A percentile compares a stretch with the other conserved stretches of the same genome.
Evolutionary conservation across 23 tunicate genomes (phyloP).

Genomic region (Corella eumyota): DNA sequence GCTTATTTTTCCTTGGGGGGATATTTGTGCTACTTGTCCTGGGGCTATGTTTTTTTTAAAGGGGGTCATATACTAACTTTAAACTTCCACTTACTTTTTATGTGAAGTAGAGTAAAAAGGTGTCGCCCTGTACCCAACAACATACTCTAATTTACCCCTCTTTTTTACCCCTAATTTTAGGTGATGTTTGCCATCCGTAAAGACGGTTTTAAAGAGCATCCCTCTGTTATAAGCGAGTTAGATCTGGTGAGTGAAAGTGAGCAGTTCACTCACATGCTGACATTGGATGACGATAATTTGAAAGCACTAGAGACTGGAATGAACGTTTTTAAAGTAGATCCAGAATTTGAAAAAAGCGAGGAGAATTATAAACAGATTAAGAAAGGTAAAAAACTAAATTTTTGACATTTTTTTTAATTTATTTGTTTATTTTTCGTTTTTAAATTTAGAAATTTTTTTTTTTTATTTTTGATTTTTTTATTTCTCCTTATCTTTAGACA

Average conservation of each 20-base stretch:
- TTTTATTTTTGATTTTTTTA: too few relatives aligned
- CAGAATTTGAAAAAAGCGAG: conserved; percentile 72
- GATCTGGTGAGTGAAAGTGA: conserved; percentile 87
- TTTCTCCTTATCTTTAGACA: conserved; percentile 26
- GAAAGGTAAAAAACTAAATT: conserved; percentile 22
- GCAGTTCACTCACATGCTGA: conserved; percentile 93
- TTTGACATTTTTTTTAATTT: not conserved
- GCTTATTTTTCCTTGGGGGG: too few relatives aligned
- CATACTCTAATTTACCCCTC: too few relatives aligned
- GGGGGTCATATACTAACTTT: too few relatives aligned
- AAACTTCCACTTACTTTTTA: too few relatives aligned
- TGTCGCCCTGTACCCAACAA: too few relatives aligned
- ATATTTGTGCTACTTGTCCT: too few relatives aligned
- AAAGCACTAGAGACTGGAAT: conserved; percentile 40
- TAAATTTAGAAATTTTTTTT: not conserved
- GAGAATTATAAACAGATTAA: conserved; percentile 80
- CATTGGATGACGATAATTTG: conserved; percentile 56
- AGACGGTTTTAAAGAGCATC: conserved; percentile 95
- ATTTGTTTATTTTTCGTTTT: not conserved
- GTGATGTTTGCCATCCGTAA: conserved; percentile 92
- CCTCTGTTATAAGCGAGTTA: conserved; percentile 44
- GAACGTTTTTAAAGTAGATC: conserved; percentile 81
- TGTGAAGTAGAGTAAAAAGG: too few relatives aligned
- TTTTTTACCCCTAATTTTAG: conserved; percentile 5
- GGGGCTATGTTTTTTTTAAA: too few relatives aligned